Conservation (phyloP, 2,888 invertebrate genomes). For the Melanostoma scalare region DNA sequence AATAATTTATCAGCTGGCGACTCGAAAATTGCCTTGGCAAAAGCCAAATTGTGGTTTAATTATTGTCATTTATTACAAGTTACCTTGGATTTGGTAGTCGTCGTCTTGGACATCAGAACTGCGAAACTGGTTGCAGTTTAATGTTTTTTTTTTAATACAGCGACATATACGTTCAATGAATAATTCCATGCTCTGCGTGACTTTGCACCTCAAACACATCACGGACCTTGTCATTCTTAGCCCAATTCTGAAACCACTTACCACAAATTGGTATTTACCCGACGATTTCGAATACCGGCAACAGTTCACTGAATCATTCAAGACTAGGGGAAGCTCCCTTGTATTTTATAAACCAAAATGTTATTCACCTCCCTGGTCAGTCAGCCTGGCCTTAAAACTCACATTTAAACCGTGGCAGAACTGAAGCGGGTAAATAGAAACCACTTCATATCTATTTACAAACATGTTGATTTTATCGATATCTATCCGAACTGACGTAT, state of each 20-base stretch:
- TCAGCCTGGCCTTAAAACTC: not conserved
- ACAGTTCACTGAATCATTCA: constrained; percentile 21
- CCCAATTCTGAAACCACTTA: constrained; percentile 26
- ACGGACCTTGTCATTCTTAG: constrained; percentile 41
- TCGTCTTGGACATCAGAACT: too few relatives aligned
- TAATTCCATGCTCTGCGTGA: not conserved
- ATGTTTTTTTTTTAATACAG: too few relatives aligned
- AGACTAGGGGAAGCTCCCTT: not conserved
- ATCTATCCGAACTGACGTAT: constrained; percentile 30
- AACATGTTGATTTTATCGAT: constrained; percentile 27
- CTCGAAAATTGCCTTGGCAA: too few relatives aligned
- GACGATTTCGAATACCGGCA: constrained; percentile 4
- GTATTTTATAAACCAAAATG: not conserved
- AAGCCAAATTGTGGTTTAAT: too few relatives aligned
- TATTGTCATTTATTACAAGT: too few relatives aligned
- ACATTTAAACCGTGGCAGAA: too few relatives aligned
- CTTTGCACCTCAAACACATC: not conserved
- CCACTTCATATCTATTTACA: too few relatives aligned
- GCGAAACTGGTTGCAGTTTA: too few relatives aligned
- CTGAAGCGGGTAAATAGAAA: too few relatives aligned
- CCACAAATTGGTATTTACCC: constrained; percentile 43
- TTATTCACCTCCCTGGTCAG: constrained; percentile 16
- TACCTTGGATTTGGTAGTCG: too few relatives aligned
- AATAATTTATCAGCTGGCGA: too few relatives aligned
- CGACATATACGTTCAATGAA: not conserved